These are phyloP conservation scores for Spheniscus humboldti DNA, from an alignment of 2,797 vertebrate genomes.

Conservation along the genomic window DNA sequence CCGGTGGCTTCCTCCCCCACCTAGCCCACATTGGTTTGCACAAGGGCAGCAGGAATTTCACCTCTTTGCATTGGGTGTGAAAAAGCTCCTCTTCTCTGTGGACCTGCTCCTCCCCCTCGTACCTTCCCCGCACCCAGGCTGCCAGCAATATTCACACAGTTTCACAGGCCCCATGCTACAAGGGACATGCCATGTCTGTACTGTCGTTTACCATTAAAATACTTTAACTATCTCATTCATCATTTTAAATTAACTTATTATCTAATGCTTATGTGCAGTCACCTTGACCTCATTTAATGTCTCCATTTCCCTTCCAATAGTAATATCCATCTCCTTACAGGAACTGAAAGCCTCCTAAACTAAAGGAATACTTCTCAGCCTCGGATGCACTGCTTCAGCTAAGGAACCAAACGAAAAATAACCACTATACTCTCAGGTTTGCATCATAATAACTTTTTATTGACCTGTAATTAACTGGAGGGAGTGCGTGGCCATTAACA, in stretches of 20 bases:
- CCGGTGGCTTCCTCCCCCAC: background rate
- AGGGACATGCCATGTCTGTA: background rate
- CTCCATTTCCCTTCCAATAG: background rate
- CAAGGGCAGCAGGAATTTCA: background rate
- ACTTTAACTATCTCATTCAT: background rate
- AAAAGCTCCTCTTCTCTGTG: background rate
- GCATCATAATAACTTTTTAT: background rate
- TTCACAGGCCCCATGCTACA: rapidly evolving
- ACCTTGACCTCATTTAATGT: background rate
- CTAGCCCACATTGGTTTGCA: rapidly evolving
- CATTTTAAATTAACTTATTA: background rate
- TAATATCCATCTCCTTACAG: background rate
- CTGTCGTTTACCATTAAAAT: background rate
- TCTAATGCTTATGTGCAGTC: background rate
- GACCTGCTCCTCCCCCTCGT: background rate
- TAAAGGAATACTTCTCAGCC: background rate
- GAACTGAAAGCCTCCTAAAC: background rate
- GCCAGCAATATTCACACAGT: background rate
- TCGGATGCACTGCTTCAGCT: background rate
- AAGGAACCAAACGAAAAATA: background rate
- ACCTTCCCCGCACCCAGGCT: background rate
- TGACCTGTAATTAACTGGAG: background rate
- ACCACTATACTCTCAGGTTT: background rate
- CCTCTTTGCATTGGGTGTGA: background rate
- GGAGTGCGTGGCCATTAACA: background rate